Conservation (phyloP, 2,113 vertebrate species). For the Muntiacus reevesi region DNA sequence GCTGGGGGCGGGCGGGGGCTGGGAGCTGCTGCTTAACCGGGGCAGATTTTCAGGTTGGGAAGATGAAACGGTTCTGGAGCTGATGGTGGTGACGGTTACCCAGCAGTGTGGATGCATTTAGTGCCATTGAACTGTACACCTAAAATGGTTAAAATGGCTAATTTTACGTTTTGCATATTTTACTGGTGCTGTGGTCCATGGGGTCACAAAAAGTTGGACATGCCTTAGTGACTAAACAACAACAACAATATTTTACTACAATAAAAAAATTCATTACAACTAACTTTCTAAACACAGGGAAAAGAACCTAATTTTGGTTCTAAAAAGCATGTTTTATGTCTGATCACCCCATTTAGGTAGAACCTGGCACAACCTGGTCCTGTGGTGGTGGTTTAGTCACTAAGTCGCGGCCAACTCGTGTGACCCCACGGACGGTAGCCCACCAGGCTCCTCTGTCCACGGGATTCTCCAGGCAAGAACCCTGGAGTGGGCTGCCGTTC, state of each 20-base stretch:
- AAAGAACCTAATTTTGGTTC: neutral
- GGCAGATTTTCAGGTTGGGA: too few species aligned
- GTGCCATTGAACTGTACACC: neutral
- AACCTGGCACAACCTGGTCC: neutral
- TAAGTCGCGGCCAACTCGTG: neutral
- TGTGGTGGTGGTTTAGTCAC: neutral
- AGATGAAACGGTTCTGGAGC: neutral
- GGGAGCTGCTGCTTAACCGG: rapidly evolving
- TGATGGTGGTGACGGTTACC: neutral
- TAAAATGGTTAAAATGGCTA: neutral
- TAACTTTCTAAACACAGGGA: neutral
- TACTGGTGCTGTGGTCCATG: neutral
- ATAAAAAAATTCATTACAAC: neutral
- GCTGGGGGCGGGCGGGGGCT: neutral
- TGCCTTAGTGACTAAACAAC: neutral
- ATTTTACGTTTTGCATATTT: neutral
- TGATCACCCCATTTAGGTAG: neutral
- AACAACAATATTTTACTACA: neutral
- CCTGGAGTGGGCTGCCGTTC: neutral
- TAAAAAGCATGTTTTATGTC: neutral
- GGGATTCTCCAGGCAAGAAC: neutral
- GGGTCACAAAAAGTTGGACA: neutral
- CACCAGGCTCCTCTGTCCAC: neutral
- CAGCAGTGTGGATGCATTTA: rapidly evolving
- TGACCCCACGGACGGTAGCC: neutral